phyloP scores from a whole-genome alignment of 2,888 invertebrate species.

The Drosophila prolongata region DNA sequence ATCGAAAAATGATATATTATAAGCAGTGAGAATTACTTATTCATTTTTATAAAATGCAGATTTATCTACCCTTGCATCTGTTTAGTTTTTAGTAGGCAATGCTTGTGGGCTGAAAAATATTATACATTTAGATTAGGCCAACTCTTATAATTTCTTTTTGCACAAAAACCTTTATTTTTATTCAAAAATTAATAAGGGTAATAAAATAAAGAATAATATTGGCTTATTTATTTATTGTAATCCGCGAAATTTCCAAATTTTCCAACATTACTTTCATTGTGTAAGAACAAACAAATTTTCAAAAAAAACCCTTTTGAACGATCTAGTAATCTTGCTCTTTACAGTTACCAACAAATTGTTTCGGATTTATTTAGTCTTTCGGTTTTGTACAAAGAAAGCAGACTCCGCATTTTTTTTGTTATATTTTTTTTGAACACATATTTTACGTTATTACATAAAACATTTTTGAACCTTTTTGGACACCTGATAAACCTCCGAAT shows the following conservation, averaged over 20 bases:
- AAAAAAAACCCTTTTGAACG: neutral
- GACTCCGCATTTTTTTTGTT: slow-evolving; percentile 9
- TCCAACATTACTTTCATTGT: no score
- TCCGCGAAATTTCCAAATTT: no score
- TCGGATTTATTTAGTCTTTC: slow-evolving; percentile 28
- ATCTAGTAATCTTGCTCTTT: slow-evolving; percentile 17
- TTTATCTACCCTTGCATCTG: no score
- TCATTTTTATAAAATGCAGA: no score
- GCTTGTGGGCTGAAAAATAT: neutral
- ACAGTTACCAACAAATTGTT: slow-evolving; percentile 3
- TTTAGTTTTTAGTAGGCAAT: neutral
- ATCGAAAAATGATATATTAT: no score
- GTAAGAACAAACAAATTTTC: no score
- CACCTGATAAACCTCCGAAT: neutral
- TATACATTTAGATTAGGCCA: neutral
- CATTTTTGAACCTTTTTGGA: slow-evolving; percentile 8
- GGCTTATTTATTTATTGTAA: no score
- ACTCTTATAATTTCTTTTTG: no score
- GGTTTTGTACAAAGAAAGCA: slow-evolving; percentile 20
- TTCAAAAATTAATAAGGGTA: no score
- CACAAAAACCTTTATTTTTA: no score
- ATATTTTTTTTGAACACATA: slow-evolving; percentile 19
- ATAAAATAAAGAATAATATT: no score
- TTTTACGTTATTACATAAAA: neutral
- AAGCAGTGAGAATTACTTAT: no score